Base-by-base conservation (phyloP, 1,140 invertebrate genomes). In the Drosophila seguyi region DNA sequence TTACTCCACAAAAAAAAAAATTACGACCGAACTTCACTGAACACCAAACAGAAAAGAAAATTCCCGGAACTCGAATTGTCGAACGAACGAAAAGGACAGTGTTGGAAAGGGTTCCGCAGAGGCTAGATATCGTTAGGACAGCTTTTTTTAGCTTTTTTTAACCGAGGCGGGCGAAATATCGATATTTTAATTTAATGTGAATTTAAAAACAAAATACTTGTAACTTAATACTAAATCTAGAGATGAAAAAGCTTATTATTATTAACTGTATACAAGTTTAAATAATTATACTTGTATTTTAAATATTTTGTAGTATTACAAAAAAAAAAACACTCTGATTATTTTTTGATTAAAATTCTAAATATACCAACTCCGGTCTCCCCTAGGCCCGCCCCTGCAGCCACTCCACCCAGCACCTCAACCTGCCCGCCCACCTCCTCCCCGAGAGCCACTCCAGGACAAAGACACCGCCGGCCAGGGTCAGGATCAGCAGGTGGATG, bases 371-470 rank as follows among this genome's bases (percentile, higher is more conserved):
- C 18, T 5, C 42, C 0, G 0, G 2, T n/a, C 20, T 6, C 6
- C 14, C 8, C 6, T 25, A 25, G 5, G 25, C 1, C 7, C 44
- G 8, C 6, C 22, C 11, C 29, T 86, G 69, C 39, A 86, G 16
- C 67, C 75, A 47, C 10, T 79, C 62, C 25, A 86, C 16, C 0
- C 78, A 29, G 2, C 56, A 47, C 0, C 62, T 29, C 18, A 86
- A 11, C 4, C 6, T 2, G 7, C 11, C 27, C 13, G 14, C 16
- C 7, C 10, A 1, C 22, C 38, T 47, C 5, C 48, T 73, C n/a
- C 57, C 2, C 13, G 83, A 38, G 0, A 82, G n/a, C 5, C 27
- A 34, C 6, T 86, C 83, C 20, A 86, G 75, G 8, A 62, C 10
- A 4, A 86, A 58, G 2, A 82, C 10, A 0, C 13, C 18, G 0